Evolutionary conservation across 2,797 vertebrate species (phyloP).

Genomic region (Eupleurogrammus muticus): DNA sequence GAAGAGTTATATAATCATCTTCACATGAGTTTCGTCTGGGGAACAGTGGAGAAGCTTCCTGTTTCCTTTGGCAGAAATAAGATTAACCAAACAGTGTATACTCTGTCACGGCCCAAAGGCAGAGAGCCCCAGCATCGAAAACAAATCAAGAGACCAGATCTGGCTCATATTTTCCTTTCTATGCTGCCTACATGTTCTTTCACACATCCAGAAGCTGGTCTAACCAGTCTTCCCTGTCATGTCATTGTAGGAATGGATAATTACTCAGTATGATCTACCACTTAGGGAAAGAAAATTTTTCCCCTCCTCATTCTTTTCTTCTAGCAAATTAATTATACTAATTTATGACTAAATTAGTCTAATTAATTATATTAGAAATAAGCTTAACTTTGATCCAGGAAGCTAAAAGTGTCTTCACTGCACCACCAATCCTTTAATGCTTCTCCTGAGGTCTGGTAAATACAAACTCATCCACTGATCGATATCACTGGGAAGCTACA

Average conservation of each 20-base stretch:
- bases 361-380: too few relatives aligned
- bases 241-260: neutral
- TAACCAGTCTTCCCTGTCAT: conserved; percentile 25
- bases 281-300: conserved; percentile 5
- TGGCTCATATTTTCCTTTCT: too few relatives aligned
- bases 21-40: neutral
- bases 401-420: neutral
- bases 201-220: too few relatives aligned
- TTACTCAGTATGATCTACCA: conserved; percentile 7
- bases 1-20: neutral
- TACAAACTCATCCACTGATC: neutral
- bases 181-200: too few relatives aligned
- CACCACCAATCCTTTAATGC: conserved; percentile 3
- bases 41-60: neutral
- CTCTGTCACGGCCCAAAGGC: conserved; percentile 19
- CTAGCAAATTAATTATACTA: too few relatives aligned
- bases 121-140: conserved; percentile 36
- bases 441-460: conserved; percentile 18
- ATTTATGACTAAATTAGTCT: too few relatives aligned
- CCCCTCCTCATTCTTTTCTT: too few relatives aligned
- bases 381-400: neutral
- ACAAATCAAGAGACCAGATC: conserved; percentile 22
- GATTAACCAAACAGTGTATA: conserved; percentile 17
- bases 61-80: conserved; percentile 25
- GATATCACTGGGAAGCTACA: conserved; percentile 14